A percentile compares a stretch with the other conserved stretches of the same genome.
phyloP scores from a whole-genome alignment of 92 coral and sea anemone genomes.

The Desmophyllum pertusum region DNA sequence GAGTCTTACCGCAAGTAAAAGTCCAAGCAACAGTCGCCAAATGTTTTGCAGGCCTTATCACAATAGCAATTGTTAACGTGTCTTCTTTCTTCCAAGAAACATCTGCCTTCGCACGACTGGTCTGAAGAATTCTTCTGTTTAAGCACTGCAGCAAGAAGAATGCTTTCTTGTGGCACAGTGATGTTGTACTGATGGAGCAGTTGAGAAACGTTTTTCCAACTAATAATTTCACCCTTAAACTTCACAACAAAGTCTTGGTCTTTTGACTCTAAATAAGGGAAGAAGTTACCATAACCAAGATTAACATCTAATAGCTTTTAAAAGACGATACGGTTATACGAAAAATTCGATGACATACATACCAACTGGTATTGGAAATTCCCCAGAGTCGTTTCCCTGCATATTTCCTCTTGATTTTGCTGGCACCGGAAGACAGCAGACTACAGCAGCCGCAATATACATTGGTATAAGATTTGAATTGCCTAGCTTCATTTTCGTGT shows the following conservation, averaged over 20 bases:
- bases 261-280: not conserved
- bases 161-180: not conserved
- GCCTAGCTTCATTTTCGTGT: not conserved
- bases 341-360: not conserved
- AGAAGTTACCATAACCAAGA: not conserved
- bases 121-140: not conserved
- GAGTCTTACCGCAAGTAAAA: constrained; percentile 17
- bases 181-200: constrained; percentile 1
- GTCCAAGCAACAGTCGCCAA: constrained; percentile 42
- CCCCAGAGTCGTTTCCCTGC: not conserved
- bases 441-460: not conserved
- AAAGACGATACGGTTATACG: not conserved
- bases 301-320: no score
- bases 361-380: not conserved
- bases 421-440: not conserved
- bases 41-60: constrained; percentile 8
- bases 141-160: not conserved
- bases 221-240: not conserved
- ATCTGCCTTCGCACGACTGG: constrained; percentile 38
- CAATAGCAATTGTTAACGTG: not conserved
- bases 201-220: not conserved
- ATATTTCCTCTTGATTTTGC: not conserved
- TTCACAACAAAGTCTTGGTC: constrained; percentile 8
- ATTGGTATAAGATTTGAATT: not conserved
- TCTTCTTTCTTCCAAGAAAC: constrained; percentile 12